Evolutionary conservation across 2,797 vertebrate species (phyloP).

Genomic region (Diceros bicornis): DNA sequence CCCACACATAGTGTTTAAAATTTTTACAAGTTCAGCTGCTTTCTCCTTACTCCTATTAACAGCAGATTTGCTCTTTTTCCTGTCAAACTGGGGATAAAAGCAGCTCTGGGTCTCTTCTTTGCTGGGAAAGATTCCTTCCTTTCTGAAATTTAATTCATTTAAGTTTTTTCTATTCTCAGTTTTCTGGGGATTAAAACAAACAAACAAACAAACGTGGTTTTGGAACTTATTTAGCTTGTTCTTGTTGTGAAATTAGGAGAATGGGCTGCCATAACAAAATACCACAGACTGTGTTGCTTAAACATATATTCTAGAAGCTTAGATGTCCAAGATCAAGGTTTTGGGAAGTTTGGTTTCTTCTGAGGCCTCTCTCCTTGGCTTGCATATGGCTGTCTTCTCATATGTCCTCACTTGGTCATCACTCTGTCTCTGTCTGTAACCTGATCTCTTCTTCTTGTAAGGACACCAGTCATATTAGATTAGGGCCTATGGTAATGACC

Average conservation of each 20-base stretch:
- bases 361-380: neutral
- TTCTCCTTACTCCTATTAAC: neutral
- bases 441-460: neutral
- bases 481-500: neutral
- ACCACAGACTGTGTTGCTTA: neutral
- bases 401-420: neutral
- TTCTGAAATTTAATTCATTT: neutral
- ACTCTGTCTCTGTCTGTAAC: neutral
- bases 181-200: slow-evolving; percentile 9
- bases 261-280: neutral
- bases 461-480: neutral
- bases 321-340: neutral
- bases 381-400: neutral
- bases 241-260: neutral
- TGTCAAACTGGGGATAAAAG: neutral
- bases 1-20: neutral
- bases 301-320: neutral
- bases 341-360: neutral
- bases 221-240: slow-evolving; percentile 13
- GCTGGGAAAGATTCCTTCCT: neutral
- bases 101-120: neutral
- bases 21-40: neutral
- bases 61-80: neutral
- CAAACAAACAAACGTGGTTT: neutral
- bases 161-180: neutral